Evolutionary conservation across 2,888 invertebrate genomes (phyloP), one percentile per base, ranked within the genome.

Genomic region (Stenotaenia linearis): DNA sequence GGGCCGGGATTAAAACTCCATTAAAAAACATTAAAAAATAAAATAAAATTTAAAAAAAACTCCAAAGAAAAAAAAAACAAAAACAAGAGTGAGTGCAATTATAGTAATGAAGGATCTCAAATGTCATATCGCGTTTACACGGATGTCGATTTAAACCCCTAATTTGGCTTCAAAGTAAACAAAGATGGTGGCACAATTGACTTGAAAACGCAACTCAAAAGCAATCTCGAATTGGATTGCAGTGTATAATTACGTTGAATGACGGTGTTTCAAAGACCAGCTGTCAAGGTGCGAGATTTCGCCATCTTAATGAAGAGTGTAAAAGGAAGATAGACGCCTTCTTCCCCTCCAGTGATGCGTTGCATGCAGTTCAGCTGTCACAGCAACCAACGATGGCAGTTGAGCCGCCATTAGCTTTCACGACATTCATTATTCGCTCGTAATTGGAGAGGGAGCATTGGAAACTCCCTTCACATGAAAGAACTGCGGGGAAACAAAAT

Each of bases 261-360:
- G 56, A 56, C 56, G 56, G 56, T 56, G n/a, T 56, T 56, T 56
- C 56, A 56, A 56, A 56, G 56, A 56, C 7, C 21, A 23, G 21
- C 56, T 56, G 56, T 56, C 56, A 56, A 56, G 56, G 56, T 56
- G 56, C 56, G 56, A 56, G 56, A 18, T 56, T 37, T 56, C 21
- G 56, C 56, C 56, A 56, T 56, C 56, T 56, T 56, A 56, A 56
- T 56, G 56, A 56, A 56, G 56, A 56, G 56, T 56, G 56, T 56
- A 56, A 56, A 56, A 56, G 56, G 56, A 56, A 56, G 56, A 56
- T 56, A 56, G 56, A 56, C 56, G 56, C 56, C 56, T 56, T 56
- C 56, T 56, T 56, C 56, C 56, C 56, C 56, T 56, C 56, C 56
- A 56, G 56, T 56, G 56, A 56, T 56, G 56, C 56, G 56, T 56